Conservation (phyloP, 2,797 vertebrate genomes). For the Amphiprion clarkii region DNA sequence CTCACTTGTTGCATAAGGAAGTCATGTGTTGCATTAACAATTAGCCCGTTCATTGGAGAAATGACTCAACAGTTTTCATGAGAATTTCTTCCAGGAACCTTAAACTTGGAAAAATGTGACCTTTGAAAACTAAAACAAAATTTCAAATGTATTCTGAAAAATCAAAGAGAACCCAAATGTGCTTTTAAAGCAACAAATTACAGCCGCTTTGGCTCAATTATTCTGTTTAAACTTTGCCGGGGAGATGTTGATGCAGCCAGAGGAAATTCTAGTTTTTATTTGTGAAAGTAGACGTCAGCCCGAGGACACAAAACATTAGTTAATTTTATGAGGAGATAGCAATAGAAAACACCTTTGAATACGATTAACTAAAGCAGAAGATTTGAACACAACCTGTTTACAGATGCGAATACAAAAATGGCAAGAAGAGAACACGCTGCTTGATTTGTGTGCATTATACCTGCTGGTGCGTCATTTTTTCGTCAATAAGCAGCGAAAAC, state of each 20-base stretch:
- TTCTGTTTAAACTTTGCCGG: neutral
- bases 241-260: neutral
- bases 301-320: neutral
- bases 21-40: constrained; percentile 41
- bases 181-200: constrained; percentile 16
- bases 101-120: neutral
- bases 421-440: too few relatives aligned
- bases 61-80: constrained; percentile 5
- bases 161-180: neutral
- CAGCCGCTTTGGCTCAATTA: neutral
- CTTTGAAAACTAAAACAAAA: neutral
- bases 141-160: constrained; percentile 2
- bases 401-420: neutral
- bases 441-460: too few relatives aligned
- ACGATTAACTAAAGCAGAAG: neutral
- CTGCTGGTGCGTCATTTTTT: neutral
- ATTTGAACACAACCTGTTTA: neutral
- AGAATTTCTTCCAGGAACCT: constrained; percentile 3
- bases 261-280: constrained; percentile 6
- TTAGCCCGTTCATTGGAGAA: constrained; percentile 34
- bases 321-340: neutral
- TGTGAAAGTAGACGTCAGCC: constrained; percentile 1
- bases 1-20: constrained; percentile 20
- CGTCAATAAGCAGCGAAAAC: constrained; percentile 14
- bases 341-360: neutral